Percentiles rank a stretch among this genome's conserved stretches.
Conservation (phyloP, 1,140 invertebrate species). For the Monochamus saltuarius region DNA sequence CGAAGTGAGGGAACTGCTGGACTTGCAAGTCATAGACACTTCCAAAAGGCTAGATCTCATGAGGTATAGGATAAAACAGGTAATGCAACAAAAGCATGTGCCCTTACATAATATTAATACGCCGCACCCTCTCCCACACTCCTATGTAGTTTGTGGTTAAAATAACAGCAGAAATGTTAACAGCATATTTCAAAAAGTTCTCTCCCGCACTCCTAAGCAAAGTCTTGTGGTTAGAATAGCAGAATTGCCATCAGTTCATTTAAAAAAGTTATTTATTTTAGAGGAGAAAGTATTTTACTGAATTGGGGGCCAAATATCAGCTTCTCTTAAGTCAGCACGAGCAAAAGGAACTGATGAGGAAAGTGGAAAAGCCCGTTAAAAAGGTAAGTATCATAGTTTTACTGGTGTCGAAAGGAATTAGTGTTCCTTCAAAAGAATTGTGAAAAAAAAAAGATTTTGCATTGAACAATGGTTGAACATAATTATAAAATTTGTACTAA, state of each 20-base stretch:
- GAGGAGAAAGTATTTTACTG: slow-evolving; percentile 32
- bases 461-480: too few relatives aligned
- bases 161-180: too few relatives aligned
- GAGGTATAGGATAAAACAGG: slow-evolving; percentile 65
- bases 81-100: slow-evolving; percentile 17
- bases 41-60: slow-evolving; percentile 73
- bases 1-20: slow-evolving; percentile 62
- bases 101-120: not conserved
- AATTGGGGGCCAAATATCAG: slow-evolving; percentile 43
- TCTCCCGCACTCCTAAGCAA: too few relatives aligned
- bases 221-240: too few relatives aligned
- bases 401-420: too few relatives aligned
- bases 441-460: too few relatives aligned
- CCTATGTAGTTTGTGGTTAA: too few relatives aligned
- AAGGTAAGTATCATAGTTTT: slow-evolving; percentile 28
- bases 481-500: too few relatives aligned
- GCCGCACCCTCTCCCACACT: too few relatives aligned
- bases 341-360: slow-evolving; percentile 32
- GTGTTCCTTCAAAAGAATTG: too few relatives aligned
- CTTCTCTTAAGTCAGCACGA: slow-evolving; percentile 35
- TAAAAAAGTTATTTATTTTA: slow-evolving; percentile 25
- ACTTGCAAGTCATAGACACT: slow-evolving; percentile 74
- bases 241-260: too few relatives aligned
- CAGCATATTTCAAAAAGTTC: too few relatives aligned
- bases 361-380: slow-evolving; percentile 39